Evolutionary conservation across 2,888 invertebrate species (phyloP).

Genomic region (Luperina testacea): DNA sequence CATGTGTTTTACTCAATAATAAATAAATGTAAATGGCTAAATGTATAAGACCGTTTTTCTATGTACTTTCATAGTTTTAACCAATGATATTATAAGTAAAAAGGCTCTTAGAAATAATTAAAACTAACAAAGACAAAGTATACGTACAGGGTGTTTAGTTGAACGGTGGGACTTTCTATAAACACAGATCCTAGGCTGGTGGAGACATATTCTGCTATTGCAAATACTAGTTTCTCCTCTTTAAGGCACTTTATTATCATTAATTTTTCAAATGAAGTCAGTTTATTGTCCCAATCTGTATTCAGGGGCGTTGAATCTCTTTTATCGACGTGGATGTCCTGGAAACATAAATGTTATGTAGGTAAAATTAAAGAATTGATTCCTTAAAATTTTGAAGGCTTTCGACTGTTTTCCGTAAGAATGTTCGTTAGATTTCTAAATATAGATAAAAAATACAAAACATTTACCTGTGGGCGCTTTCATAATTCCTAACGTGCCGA

Average conservation of each 20-base stretch:
- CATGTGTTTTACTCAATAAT: not conserved
- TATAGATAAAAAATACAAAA: not conserved
- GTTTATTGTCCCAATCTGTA: constrained; percentile 91
- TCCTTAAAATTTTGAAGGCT: not conserved
- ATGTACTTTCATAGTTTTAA: not conserved
- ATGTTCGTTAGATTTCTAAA: not conserved
- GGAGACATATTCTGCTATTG: constrained; percentile 94
- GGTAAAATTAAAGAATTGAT: not conserved
- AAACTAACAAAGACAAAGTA: not conserved
- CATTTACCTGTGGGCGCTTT: not conserved
- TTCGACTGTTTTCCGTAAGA: not conserved
- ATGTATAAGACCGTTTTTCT: constrained; percentile 11
- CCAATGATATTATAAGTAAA: no score
- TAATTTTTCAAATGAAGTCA: constrained; percentile 94
- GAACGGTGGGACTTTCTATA: constrained; percentile 95
- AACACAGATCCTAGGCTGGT: constrained; percentile 94
- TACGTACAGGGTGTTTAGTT: constrained; percentile 91
- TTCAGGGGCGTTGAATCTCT: constrained; percentile 73
- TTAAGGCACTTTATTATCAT: constrained; percentile 94
- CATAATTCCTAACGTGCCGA: not conserved
- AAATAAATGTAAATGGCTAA: constrained; percentile 15
- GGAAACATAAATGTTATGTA: constrained; percentile 52
- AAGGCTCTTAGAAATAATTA: not conserved
- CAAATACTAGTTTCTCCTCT: constrained; percentile 95
- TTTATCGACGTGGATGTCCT: constrained; percentile 91